These are phyloP conservation scores for Podargus strigoides DNA, from an alignment of 2,797 vertebrate species.

Conservation along the genomic window DNA sequence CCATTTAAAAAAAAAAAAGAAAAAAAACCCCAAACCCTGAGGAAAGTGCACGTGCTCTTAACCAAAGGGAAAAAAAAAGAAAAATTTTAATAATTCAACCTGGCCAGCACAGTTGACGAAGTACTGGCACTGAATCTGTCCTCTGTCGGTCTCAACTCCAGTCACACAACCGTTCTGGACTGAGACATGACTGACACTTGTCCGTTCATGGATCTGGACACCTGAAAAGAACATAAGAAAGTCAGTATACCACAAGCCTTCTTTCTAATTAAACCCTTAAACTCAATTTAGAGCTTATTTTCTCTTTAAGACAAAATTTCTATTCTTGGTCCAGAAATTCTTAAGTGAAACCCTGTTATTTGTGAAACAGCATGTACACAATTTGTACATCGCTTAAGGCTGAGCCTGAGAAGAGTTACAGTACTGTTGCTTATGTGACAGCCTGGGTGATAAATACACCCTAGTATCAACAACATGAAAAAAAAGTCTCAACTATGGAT, in stretches of 20 bases:
- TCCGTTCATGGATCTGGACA: constrained; percentile 89
- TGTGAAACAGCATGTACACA: accelerated
- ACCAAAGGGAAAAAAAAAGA: background rate
- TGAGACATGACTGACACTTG: constrained; percentile 85
- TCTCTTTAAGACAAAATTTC: background rate
- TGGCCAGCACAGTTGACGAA: constrained; percentile 97
- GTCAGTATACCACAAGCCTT: background rate
- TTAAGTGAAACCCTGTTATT: background rate
- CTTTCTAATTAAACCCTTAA: background rate
- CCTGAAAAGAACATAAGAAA: constrained; percentile 70
- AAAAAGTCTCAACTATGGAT: background rate
- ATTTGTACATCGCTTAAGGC: background rate
- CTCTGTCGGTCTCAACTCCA: constrained; percentile 89
- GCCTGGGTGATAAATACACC: background rate
- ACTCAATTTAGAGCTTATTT: background rate
- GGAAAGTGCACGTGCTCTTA: background rate
- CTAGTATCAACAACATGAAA: background rate
- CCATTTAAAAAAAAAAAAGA: background rate
- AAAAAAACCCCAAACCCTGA: background rate
- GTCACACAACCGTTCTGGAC: constrained; percentile 84
- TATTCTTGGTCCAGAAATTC: background rate
- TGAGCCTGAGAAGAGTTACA: background rate
- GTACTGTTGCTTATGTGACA: background rate
- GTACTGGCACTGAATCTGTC: constrained; percentile 88
- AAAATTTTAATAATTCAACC: constrained; percentile 63